Evolutionary conservation across 1,140 invertebrate genomes (phyloP), one percentile per base, ranked within the genome.

Genomic region (Achatina immaculata): DNA sequence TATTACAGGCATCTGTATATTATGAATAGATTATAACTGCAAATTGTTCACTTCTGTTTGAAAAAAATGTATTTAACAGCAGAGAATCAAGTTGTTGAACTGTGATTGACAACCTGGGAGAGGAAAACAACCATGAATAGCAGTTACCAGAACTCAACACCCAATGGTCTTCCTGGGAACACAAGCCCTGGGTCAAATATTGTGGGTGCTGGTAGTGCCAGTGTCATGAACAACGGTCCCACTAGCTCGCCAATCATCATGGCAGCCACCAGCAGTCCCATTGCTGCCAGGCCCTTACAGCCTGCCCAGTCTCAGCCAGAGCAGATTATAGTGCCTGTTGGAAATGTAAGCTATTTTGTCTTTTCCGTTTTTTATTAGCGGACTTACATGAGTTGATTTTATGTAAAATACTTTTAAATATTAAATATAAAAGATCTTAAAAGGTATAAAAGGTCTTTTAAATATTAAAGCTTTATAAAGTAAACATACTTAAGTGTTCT

Each of bases 251-350:
- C 76, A 16, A 68, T 78, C 21, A 43, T 62, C 31, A 68, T 78
- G 58, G 42, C 76, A 34, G 24, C 42, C 11, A 78, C 28, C 36
- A 48, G 58, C n/a, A 78, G 76, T 40, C 65, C 76, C n/a, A 34
- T 78, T 0, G 42, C 43, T 40, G 51, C 62, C 28, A 66, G 76
- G 31, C 19, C 58, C 24, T 28, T 36, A 6, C 75, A 77, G 75
- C 34, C 75, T 7, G 55, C 34, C 38, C 62, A 66, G 58, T 68
- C 76, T 34, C 58, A 68, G 62, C 76, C 76, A 28, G 76, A 78
- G 31, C 76, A 78, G 36, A 78, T 78, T 58, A 78, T 78, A 31
- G 76, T 78, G 11, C 76, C 76, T 45, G 76, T 78, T 66, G 76
- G 76, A 68, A 78, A 78, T 78, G 76, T 78, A 45, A 78, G 76